These are phyloP conservation scores for Drosophila sturtevanti DNA, from an alignment of 1,140 invertebrate species.

Conservation along the genomic window DNA sequence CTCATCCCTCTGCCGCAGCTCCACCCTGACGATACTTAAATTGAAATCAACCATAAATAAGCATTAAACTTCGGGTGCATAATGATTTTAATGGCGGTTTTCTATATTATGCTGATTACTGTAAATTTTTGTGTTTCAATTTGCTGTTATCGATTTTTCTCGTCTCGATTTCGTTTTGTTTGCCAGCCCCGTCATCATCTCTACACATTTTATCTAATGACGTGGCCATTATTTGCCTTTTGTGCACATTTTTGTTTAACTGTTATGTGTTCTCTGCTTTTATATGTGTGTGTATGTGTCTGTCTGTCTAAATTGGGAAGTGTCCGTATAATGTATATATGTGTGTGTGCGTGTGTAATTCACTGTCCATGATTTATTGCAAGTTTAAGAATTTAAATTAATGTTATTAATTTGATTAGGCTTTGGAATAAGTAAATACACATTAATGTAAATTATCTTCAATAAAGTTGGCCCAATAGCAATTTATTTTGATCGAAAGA, in stretches of 20 bases:
- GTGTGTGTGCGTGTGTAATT: not conserved
- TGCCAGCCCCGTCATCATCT: slow-evolving; percentile 27
- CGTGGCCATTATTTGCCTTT: slow-evolving; percentile 51
- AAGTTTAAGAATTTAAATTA: slow-evolving; percentile 42
- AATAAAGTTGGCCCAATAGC: not conserved
- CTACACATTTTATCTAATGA: slow-evolving; percentile 54
- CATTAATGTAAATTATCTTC: not conserved
- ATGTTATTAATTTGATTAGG: slow-evolving; percentile 43
- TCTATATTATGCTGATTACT: slow-evolving; percentile 41
- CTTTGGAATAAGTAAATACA: slow-evolving; percentile 4
- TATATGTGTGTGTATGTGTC: not conserved
- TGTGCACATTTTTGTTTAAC: slow-evolving; percentile 31
- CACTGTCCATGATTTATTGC: slow-evolving; percentile 42
- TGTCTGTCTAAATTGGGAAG: not conserved
- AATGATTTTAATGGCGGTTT: slow-evolving; percentile 44
- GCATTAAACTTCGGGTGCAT: slow-evolving; percentile 42
- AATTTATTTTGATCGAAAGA: too few relatives aligned
- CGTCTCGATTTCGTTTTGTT: slow-evolving; percentile 7
- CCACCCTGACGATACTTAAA: slow-evolving; percentile 35
- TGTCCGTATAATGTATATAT: too few relatives aligned
- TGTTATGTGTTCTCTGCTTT: not conserved
- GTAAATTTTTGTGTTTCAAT: slow-evolving; percentile 52
- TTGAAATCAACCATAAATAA: slow-evolving; percentile 68
- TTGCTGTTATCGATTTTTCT: slow-evolving; percentile 19
- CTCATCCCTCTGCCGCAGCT: not conserved